Base-by-base conservation (phyloP, 2,888 invertebrate genomes). In the Diarsia rubi region DNA sequence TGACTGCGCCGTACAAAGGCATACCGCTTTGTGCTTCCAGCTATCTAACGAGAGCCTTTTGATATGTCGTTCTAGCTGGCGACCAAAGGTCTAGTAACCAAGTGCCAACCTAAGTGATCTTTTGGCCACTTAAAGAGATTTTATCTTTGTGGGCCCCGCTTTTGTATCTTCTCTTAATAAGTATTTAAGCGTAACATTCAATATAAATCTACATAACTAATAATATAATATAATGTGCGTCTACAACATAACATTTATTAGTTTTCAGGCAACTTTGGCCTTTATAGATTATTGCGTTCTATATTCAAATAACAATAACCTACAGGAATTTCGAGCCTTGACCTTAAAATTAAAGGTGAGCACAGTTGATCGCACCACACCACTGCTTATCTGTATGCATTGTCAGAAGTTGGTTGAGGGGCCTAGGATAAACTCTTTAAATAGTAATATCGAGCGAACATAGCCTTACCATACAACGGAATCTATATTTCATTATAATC, bases 131-230 rank as follows among this genome's bases (percentile, higher is more conserved):
- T 5, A 16, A 16, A 11, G 0, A 54, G 6, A 16, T 27, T 21
- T 24, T 24, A n/a, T 21, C 16, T 5, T 19, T n/a, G 45, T 27
- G n/a, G 27, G n/a, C 24, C 52, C 37, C 37, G 16, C 1, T 14
- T 37, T 60, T 59, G 31, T n/a, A 12, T 42, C 1, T 45, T 47
- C 9, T 54, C 4, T 16, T 24, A 44, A 52, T 65, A 65, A 49
- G n/a, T 62, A 42, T 62, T 37, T 64, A 65, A 62, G 81, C 54
- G 60, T 62, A 78, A 54, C 24, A 66, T 75, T 81, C 21, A 65
- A 79, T 62, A 79, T 75, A 37, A 52, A 69, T 14, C 3, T 42
- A 5, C n/a, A n/a, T n/a, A n/a, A n/a, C n/a, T n/a, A n/a, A n/a
- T n/a, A n/a, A n/a, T 37, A 37, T 37, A 37, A 5, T 5, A 37